Evolutionary conservation across 2,113 vertebrate species (phyloP).

Genomic region (Campylorhamphus procurvoides): DNA sequence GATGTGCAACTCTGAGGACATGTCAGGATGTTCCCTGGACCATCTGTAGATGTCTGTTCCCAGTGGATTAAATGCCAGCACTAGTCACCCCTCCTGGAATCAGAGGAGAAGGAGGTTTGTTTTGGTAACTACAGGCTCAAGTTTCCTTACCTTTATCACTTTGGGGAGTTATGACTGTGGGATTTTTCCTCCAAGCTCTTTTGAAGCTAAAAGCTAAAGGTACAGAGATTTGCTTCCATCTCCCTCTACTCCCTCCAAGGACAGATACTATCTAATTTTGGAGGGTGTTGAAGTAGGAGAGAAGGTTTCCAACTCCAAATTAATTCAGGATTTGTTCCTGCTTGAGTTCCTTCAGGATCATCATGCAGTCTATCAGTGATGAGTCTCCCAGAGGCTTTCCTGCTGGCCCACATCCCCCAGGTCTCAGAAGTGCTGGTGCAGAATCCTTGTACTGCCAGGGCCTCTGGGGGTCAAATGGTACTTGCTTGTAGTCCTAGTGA

Average conservation of each 20-base stretch:
- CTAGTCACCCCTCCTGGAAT: background rate
- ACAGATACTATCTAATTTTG: background rate
- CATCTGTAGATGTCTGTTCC: background rate
- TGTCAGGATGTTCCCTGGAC: background rate
- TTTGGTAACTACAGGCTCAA: background rate
- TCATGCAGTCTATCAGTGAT: background rate
- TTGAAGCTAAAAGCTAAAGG: constrained; percentile 1
- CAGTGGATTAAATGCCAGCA: background rate
- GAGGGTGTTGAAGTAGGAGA: constrained; percentile 1
- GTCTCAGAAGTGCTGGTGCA: background rate
- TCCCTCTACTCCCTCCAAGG: background rate
- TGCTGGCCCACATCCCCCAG: background rate
- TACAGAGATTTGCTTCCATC: background rate
- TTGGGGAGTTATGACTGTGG: background rate
- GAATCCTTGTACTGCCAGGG: background rate
- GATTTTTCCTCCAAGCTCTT: background rate
- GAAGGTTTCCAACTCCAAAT: constrained; percentile 5
- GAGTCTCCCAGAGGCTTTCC: background rate
- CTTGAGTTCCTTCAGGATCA: background rate
- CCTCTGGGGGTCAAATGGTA: background rate
- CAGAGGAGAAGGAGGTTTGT: background rate
- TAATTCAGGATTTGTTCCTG: background rate
- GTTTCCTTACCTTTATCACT: background rate
- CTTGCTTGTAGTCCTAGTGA: background rate
- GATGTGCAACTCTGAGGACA: background rate